A percentile compares a stretch with the other conserved stretches of the same genome.
Evolutionary conservation across 1,140 invertebrate species (phyloP).

Genomic region (Zaprionus vittiger): DNA sequence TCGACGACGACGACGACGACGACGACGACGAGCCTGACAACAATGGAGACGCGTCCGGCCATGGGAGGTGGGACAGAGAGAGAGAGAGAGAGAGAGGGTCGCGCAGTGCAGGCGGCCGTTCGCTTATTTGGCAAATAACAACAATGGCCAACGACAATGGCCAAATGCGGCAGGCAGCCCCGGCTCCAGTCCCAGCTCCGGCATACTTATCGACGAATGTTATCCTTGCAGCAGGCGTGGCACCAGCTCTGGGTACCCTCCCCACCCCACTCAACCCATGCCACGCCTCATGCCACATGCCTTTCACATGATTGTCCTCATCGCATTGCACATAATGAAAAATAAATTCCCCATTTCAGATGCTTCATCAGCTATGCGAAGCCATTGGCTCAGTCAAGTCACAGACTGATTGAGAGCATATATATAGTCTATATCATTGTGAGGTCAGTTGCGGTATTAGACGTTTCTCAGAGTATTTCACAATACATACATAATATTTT

Average conservation of each 20-base stretch:
- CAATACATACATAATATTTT: no score
- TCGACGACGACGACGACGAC: constrained; percentile 58
- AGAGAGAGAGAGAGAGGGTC: not conserved
- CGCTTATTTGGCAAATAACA: constrained; percentile 79
- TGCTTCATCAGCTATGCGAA: not conserved
- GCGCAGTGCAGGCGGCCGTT: constrained; percentile 54
- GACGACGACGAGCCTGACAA: constrained; percentile 54
- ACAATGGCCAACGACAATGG: constrained; percentile 68
- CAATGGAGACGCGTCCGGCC: constrained; percentile 47
- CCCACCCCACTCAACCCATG: not conserved
- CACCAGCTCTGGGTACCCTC: not conserved
- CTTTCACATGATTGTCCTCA: constrained; percentile 40
- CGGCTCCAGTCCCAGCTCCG: not conserved
- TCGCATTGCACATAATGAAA: constrained; percentile 55
- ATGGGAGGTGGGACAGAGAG: not conserved
- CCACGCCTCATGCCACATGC: not conserved
- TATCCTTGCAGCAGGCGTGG: constrained; percentile 57
- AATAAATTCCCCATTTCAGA: constrained; percentile 44
- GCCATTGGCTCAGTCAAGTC: not conserved
- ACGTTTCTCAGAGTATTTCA: no score
- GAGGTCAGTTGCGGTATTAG: no score
- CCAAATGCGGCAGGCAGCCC: constrained; percentile 10
- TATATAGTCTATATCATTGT: not conserved
- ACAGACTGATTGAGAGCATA: not conserved
- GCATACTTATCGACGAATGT: constrained; percentile 61